Conservation (phyloP, 2,797 vertebrate genomes). For the Nothura maculosa region DNA sequence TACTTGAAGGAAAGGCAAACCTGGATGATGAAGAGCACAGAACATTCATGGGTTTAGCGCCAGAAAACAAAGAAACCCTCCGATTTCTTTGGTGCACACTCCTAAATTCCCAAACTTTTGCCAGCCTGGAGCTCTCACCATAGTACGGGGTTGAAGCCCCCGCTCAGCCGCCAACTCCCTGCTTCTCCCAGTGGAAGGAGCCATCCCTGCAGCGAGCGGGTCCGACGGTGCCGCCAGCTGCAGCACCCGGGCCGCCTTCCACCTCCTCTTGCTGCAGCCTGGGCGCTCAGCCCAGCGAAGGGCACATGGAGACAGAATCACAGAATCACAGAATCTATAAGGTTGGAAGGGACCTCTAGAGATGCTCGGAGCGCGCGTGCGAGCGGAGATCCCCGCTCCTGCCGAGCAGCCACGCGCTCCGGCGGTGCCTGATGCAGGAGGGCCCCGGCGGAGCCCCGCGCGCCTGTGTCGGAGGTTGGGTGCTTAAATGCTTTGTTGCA, state of each 20-base stretch:
- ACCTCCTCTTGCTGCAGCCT: not conserved
- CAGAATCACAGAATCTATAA: too few relatives aligned
- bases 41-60: not conserved
- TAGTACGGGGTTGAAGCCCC: not conserved
- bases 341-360: too few relatives aligned
- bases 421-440: not conserved
- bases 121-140: not conserved
- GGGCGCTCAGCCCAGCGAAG: not conserved
- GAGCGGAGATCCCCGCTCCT: not conserved
- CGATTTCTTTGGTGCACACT: not conserved
- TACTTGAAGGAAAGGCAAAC: not conserved
- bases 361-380: not conserved
- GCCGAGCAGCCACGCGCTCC: fast-evolving
- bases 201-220: fast-evolving
- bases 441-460: not conserved
- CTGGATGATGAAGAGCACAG: not conserved
- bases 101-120: not conserved
- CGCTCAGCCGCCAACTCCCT: not conserved
- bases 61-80: not conserved
- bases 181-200: not conserved
- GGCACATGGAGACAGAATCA: not conserved
- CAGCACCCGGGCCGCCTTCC: not conserved
- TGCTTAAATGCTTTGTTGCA: slow-evolving; percentile 86
- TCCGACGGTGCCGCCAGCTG: too few relatives aligned
- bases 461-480: slow-evolving; percentile 69